A percentile compares a stretch with the other conserved stretches of the same genome.
These are phyloP conservation scores for Hermodice carunculata DNA, from an alignment of 2,888 invertebrate genomes.

Conservation along the genomic window DNA sequence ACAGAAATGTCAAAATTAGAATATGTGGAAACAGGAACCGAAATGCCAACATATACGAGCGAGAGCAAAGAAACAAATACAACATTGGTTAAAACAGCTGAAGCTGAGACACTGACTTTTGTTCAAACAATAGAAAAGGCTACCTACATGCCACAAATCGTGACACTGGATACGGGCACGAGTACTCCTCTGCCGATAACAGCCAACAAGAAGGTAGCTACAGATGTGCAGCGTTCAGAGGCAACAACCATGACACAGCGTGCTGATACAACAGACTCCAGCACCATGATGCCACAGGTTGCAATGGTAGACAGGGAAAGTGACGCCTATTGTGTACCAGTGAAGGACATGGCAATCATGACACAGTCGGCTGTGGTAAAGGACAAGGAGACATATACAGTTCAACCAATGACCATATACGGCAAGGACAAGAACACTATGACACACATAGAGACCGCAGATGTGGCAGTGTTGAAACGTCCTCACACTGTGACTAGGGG, in stretches of 20 bases:
- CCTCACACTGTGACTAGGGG: conserved; percentile 21
- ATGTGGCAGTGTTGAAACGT: conserved; percentile 18
- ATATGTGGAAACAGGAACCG: not conserved
- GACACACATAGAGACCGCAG: conserved; percentile 1
- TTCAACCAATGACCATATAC: not conserved
- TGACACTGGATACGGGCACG: conserved; percentile 24
- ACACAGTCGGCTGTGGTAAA: not conserved
- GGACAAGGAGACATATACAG: not conserved
- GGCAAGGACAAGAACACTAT: conserved; percentile 8
- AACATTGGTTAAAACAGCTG: not conserved
- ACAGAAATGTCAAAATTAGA: not conserved
- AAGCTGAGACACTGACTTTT: conserved; percentile 4
- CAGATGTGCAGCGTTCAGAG: conserved; percentile 1
- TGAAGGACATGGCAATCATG: conserved; percentile 1
- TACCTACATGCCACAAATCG: conserved; percentile 26
- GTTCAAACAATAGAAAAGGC: conserved; percentile 24
- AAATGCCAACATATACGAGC: not conserved
- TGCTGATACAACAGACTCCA: not conserved
- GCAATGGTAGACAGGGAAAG: not conserved
- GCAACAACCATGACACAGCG: not conserved
- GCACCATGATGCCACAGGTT: not conserved
- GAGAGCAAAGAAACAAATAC: conserved; percentile 3
- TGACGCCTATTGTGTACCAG: not conserved
- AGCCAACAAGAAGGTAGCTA: conserved; percentile 6
- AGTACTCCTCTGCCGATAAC: conserved; percentile 3